A percentile compares a stretch with the other conserved stretches of the same genome.
Conservation (phyloP, 2,888 invertebrate species). For the Metellina segmentata region DNA sequence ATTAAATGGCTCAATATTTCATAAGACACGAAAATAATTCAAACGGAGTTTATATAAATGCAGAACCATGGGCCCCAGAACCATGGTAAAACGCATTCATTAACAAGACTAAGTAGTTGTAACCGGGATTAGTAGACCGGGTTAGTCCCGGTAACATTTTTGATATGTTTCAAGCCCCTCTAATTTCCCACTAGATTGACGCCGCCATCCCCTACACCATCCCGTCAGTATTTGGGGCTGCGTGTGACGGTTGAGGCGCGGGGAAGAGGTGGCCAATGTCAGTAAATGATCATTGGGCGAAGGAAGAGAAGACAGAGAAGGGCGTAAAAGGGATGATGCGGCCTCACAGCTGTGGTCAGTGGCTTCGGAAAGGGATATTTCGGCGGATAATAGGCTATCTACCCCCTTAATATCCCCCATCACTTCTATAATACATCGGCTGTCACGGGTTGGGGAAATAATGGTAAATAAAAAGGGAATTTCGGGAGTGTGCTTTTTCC, state of each 20-base stretch:
- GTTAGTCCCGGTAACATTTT: neutral
- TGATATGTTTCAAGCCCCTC: conserved; percentile 47
- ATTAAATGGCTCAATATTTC: too few relatives aligned
- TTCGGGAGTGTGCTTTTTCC: conserved; percentile 8
- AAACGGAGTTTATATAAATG: too few relatives aligned
- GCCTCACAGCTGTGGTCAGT: conserved; percentile 75
- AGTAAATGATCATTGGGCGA: conserved; percentile 72
- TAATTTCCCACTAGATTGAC: conserved; percentile 16
- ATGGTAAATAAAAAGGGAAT: conserved; percentile 71
- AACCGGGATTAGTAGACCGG: too few relatives aligned
- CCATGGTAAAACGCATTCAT: too few relatives aligned
- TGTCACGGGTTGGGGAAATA: conserved; percentile 56
- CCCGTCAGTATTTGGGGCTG: conserved; percentile 32
- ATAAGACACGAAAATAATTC: too few relatives aligned
- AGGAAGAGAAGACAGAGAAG: conserved; percentile 33
- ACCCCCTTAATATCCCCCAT: conserved; percentile 71
- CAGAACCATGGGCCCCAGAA: too few relatives aligned
- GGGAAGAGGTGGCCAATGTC: conserved; percentile 33
- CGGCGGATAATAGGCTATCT: conserved; percentile 75
- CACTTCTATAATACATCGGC: conserved; percentile 70
- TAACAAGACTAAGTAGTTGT: too few relatives aligned
- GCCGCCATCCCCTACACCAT: neutral
- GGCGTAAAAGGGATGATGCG: conserved; percentile 76
- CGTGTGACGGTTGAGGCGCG: conserved; percentile 15
- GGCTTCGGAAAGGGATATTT: conserved; percentile 75